A percentile compares a stretch with the other conserved stretches of the same genome.
phyloP scores from a whole-genome alignment of 1,140 invertebrate genomes.

The Drosophila virilis region DNA sequence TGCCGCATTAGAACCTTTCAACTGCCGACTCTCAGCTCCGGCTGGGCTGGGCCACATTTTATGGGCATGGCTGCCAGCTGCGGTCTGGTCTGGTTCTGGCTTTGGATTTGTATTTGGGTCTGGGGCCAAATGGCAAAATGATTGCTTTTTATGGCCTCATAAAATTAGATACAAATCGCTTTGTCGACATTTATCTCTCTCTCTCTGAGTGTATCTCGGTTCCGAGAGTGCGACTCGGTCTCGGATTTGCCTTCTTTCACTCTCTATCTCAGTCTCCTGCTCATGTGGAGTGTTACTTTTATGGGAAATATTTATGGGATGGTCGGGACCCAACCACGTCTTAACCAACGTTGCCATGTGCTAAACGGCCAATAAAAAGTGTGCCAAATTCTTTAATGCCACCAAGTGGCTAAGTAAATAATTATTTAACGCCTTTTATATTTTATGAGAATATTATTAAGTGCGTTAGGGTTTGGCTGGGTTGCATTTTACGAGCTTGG shows the following conservation, averaged over 20 bases:
- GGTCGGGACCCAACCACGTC: slow-evolving; percentile 18
- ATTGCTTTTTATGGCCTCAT: slow-evolving; percentile 84
- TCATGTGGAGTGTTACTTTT: slow-evolving; percentile 34
- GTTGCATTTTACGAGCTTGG: slow-evolving; percentile 41
- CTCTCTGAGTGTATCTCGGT: slow-evolving; percentile 8
- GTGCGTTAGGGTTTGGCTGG: slow-evolving; percentile 42
- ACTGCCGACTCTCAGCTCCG: slow-evolving; percentile 25
- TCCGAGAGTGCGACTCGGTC: neutral
- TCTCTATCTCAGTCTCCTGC: neutral
- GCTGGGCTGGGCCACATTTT: slow-evolving; percentile 54
- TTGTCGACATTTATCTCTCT: slow-evolving; percentile 70
- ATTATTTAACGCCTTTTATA: slow-evolving; percentile 77
- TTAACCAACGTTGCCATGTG: slow-evolving; percentile 19
- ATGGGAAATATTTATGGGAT: slow-evolving; percentile 43
- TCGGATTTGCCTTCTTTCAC: slow-evolving; percentile 25
- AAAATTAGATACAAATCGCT: slow-evolving; percentile 84
- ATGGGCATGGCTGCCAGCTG: slow-evolving; percentile 70
- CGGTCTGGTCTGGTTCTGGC: slow-evolving; percentile 42
- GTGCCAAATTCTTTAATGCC: slow-evolving; percentile 55
- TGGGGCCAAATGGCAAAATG: slow-evolving; percentile 72
- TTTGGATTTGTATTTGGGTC: slow-evolving; percentile 1
- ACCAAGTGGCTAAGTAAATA: slow-evolving; percentile 74
- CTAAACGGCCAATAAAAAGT: slow-evolving; percentile 50
- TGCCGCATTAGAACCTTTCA: slow-evolving; percentile 70
- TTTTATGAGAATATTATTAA: slow-evolving; percentile 58